Base-by-base conservation (phyloP, 1,140 invertebrate genomes). In the Branchinecta lynchi region DNA sequence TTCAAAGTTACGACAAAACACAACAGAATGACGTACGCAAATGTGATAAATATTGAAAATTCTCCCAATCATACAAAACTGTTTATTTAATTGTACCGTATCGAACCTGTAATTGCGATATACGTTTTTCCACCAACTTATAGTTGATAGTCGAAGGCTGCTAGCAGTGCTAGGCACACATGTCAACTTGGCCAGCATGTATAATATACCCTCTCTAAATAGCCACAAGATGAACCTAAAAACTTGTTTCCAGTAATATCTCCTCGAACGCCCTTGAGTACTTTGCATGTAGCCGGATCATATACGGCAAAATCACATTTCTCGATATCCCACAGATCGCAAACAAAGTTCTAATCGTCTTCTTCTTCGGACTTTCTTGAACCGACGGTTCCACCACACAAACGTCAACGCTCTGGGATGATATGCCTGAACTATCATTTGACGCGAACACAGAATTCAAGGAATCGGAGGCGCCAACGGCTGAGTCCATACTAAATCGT, bases 351-450 rank as follows among this genome's bases (percentile, higher is more conserved):
- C 17, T 60, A 60, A 60, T 60, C 17, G 51, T 12, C 17, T 60
- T 60, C 51, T 60, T 60, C 17, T 60, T 60, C 12, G 51, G 51
- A 60, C 51, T 60, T 60, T 60, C 51, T 1, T 12, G 12, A 12
- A 15, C 1, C 1, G 17, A 12, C 12, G 51, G 6, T 60, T 60
- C 51, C 17, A 1, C 12, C 17, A 15, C 12, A 12, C 12, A 12
- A 60, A 60, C 51, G 17, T 60, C 51, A 60, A 20, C 17, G 6
- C 51, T 60, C 51, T 60, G 51, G 2, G 17, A 60, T 15, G 51
- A 60, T 15, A 60, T 60, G 3, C 51, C 51, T 60, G 51, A 60
- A 60, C 51, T 60, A 60, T 20, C 51, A 60, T 15, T 60, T 60
- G 51, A 60, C 17, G 51, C 17, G 17, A 60, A 60, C 51, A 60